Percentiles rank a stretch among this genome's conserved stretches.
Conservation (phyloP, 1,140 invertebrate genomes). For the Rhopalosiphum padi region DNA sequence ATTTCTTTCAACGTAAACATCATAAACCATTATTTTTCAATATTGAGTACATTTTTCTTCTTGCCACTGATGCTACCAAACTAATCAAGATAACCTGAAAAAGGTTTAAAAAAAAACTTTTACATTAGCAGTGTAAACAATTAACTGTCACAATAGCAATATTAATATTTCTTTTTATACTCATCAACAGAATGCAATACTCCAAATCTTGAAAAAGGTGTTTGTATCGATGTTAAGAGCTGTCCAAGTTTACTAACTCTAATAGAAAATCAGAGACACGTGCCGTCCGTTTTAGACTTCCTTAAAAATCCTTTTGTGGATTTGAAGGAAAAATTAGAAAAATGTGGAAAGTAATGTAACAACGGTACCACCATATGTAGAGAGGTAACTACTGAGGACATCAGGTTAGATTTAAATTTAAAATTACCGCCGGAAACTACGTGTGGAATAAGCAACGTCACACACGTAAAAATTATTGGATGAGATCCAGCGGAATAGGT, state of each 20-base stretch:
- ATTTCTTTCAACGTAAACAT: too few species aligned
- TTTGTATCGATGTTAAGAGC: not conserved
- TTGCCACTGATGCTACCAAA: too few species aligned
- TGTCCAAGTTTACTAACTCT: not conserved
- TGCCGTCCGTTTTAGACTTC: not conserved
- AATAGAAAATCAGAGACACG: not conserved
- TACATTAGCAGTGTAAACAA: not conserved
- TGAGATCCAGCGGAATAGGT: not conserved
- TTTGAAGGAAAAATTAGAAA: not conserved
- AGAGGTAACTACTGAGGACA: too few species aligned
- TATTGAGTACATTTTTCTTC: too few species aligned
- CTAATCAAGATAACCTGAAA: not conserved
- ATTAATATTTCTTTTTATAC: not conserved
- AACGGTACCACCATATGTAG: too few species aligned
- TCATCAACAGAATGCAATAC: not conserved
- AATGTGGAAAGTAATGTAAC: not conserved
- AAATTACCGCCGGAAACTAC: not conserved
- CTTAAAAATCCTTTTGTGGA: not conserved
- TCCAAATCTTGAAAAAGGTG: not conserved
- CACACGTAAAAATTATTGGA: not conserved
- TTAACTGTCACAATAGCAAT: not conserved
- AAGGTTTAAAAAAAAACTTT: too few species aligned
- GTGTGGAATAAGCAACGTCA: not conserved
- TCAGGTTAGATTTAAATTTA: too few species aligned
- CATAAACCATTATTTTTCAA: too few species aligned